Evolutionary conservation across 2,797 vertebrate species (phyloP), one percentile per base, ranked within the genome.

Genomic region (Semotilus atromaculatus): DNA sequence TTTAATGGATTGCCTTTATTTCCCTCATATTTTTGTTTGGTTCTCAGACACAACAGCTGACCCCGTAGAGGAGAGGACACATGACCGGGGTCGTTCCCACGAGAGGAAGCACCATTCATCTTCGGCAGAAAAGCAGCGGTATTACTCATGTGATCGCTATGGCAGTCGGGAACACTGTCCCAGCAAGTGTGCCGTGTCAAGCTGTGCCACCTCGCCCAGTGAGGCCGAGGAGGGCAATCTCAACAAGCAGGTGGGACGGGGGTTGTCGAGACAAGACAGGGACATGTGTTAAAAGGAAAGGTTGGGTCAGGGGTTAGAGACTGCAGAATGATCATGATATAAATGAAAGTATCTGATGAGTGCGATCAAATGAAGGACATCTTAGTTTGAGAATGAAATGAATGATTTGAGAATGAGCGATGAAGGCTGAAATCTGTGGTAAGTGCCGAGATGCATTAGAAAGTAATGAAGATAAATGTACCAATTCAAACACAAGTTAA

Each of bases 101-200:
- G 97, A 99, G 89, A 95, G 97, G 92, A 97, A 96, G 89, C 96
- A 97, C 43, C 97, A 97, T 1, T 96, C 97, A 6, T 97, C 97
- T 0, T 96, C 97, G 0, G 94, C 94, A 0, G 97, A 98, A 86
- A 99, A 98, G 92, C 98, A 99, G 87, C 97, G 97, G 21, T 99
- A 98, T 93, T 99, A 98, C 90, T 99, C 98, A 67, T 99, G 98
- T 0, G 97, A 99, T 90, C 97, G 97, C 90, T 99, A 97, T 0
- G 96, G 97, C 91, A 95, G 97, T 93, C 94, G 97, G n/a, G 97
- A 98, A 84, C 96, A 94, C 80, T 95, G 93, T 40, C 96, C 95
- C 84, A 93, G 95, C 91, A 96, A 96, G 84, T 96, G 96, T 64
- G 93, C 95, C 0, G 93, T 96, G 3, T 91, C 95, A 87, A 98